These are phyloP conservation scores for Drosophila infuscata DNA, from an alignment of 2,888 invertebrate genomes.

Conservation along the genomic window DNA sequence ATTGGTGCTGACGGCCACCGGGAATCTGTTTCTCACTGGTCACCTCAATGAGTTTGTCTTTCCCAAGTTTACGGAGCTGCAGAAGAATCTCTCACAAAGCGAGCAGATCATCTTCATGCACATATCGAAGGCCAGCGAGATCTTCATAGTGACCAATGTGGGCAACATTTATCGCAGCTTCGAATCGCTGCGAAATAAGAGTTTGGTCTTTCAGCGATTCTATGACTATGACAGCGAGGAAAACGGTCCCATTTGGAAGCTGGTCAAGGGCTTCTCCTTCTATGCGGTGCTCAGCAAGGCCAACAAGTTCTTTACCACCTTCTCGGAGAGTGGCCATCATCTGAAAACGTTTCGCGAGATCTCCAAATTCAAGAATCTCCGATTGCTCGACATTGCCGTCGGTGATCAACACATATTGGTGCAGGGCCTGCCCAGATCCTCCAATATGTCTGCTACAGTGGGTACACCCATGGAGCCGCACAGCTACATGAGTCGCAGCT, in stretches of 20 bases:
- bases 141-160: conserved; percentile 83
- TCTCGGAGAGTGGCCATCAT: conserved; percentile 85
- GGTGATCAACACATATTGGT: conserved; percentile 84
- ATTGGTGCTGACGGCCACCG: conserved; percentile 82
- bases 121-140: conserved; percentile 84
- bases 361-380: conserved; percentile 84
- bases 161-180: conserved; percentile 84
- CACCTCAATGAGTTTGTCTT: conserved; percentile 83
- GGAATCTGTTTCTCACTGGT: conserved; percentile 82
- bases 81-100: conserved; percentile 81
- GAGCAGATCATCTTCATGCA: conserved; percentile 83
- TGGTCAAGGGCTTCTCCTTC: conserved; percentile 83
- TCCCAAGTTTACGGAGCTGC: conserved; percentile 82
- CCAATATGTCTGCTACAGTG: conserved; percentile 68
- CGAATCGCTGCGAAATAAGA: conserved; percentile 82
- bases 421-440: conserved; percentile 82
- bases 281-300: conserved; percentile 83
- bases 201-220: conserved; percentile 83
- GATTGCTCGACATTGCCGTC: conserved; percentile 82
- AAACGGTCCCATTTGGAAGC: conserved; percentile 84
- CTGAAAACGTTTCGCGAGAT: conserved; percentile 85
- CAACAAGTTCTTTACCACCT: conserved; percentile 84
- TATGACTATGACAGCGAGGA: conserved; percentile 85
- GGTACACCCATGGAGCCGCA: conserved; percentile 60
- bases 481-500: conserved; percentile 73